Conservation (phyloP, 2,888 invertebrate genomes). For the Suillia variegata region DNA sequence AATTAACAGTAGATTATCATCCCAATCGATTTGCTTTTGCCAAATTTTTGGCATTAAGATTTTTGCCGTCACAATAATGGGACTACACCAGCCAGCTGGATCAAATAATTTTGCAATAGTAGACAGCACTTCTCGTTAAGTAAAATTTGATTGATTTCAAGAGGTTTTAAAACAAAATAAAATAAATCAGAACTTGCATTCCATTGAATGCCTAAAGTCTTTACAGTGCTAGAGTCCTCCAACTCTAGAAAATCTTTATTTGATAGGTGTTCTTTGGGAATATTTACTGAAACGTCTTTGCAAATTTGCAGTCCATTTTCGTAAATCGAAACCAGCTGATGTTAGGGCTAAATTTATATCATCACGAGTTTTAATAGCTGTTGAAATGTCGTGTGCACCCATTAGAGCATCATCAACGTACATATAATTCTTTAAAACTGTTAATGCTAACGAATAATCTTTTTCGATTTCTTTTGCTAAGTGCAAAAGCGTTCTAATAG, state of each 20-base stretch:
- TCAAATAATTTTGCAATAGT: conserved; percentile 29
- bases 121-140: conserved; percentile 24
- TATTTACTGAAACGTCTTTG: not conserved
- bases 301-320: conserved; percentile 1
- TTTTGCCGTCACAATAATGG: conserved; percentile 24
- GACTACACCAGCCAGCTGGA: conserved; percentile 27
- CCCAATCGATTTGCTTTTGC: conserved; percentile 22
- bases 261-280: not conserved
- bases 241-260: conserved; percentile 22
- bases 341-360: not conserved
- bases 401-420: conserved; percentile 22
- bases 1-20: too few species aligned
- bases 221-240: conserved; percentile 19
- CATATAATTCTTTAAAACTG: conserved; percentile 8
- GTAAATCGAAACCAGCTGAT: conserved; percentile 6
- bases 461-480: conserved; percentile 7
- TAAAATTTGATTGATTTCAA: not conserved
- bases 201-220: conserved; percentile 25
- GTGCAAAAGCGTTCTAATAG: conserved; percentile 15
- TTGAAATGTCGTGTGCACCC: conserved; percentile 8
- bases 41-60: conserved; percentile 29
- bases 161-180: conserved; percentile 15
- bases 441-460: conserved; percentile 9
- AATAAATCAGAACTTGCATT: conserved; percentile 20
- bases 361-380: not conserved